A percentile compares a stretch with the other conserved stretches of the same genome.
These are phyloP conservation scores for Celastrina argiolus DNA, from an alignment of 2,888 invertebrate genomes.

Conservation along the genomic window DNA sequence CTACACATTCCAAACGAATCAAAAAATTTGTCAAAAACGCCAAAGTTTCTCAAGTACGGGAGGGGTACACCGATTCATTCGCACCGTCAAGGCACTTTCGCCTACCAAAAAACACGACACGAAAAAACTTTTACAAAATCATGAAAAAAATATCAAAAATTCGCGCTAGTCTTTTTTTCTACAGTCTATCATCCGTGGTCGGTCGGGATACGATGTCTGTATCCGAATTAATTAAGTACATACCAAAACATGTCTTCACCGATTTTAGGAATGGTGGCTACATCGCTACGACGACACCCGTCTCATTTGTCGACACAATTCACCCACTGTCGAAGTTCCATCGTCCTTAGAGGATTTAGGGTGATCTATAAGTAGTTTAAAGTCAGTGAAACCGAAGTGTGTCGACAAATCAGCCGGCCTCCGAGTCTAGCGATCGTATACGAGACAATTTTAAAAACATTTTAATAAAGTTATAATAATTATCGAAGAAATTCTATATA, in stretches of 20 bases:
- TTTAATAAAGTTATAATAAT: conserved; percentile 23
- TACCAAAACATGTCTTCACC: conserved; percentile 30
- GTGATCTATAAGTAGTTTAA: conserved; percentile 22
- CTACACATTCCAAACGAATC: background rate
- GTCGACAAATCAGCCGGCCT: conserved; percentile 34
- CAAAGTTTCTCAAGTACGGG: conserved; percentile 31
- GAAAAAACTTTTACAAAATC: conserved; percentile 52
- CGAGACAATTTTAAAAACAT: conserved; percentile 24
- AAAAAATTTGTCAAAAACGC: conserved; percentile 22
- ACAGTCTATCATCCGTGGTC: conserved; percentile 73
- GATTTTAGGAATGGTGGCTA: conserved; percentile 23
- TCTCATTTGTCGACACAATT: conserved; percentile 17
- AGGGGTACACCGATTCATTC: conserved; percentile 50
- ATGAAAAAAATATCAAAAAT: conserved; percentile 52
- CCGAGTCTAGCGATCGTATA: conserved; percentile 24
- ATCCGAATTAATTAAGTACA: conserved; percentile 40
- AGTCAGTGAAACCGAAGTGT: conserved; percentile 28
- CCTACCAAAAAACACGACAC: conserved; percentile 66
- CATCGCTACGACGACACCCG: background rate
- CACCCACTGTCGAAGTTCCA: background rate
- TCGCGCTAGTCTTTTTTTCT: conserved; percentile 71
- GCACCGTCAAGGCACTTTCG: conserved; percentile 66
- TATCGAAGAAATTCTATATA: conserved; percentile 47
- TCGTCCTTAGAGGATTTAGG: background rate
- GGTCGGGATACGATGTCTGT: conserved; percentile 64